These are phyloP conservation scores for Drosophila dives DNA, from an alignment of 2,888 invertebrate genomes.

Conservation along the genomic window DNA sequence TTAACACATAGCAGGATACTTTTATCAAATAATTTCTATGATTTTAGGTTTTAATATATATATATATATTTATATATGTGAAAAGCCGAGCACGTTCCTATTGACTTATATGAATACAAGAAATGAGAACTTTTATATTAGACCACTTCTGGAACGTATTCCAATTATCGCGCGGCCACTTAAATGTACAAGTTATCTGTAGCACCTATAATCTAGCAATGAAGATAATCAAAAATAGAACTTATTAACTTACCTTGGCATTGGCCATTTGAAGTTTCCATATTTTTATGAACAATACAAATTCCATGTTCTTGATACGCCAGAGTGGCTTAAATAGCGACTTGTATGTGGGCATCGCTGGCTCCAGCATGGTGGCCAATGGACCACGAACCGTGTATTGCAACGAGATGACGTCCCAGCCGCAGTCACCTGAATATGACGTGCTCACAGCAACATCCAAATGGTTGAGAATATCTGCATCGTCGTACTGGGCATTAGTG, in stretches of 20 bases:
- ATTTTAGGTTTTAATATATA: not conserved
- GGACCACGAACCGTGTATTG: slow-evolving; percentile 84
- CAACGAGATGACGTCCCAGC: slow-evolving; percentile 84
- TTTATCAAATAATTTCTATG: too few species aligned
- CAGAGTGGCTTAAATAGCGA: slow-evolving; percentile 84
- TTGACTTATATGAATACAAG: not conserved
- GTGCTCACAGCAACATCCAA: slow-evolving; percentile 91
- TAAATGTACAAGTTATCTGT: not conserved
- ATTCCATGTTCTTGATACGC: slow-evolving; percentile 85
- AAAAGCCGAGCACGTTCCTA: not conserved
- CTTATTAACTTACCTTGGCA: slow-evolving; percentile 80
- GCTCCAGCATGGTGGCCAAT: slow-evolving; percentile 84
- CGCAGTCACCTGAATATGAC: slow-evolving; percentile 83
- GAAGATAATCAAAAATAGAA: not conserved
- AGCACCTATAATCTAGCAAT: not conserved
- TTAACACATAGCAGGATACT: not conserved
- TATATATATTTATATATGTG: too few species aligned
- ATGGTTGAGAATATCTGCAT: slow-evolving; percentile 94
- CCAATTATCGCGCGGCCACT: not conserved
- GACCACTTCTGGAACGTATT: not conserved
- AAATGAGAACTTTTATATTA: not conserved
- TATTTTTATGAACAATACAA: slow-evolving; percentile 84
- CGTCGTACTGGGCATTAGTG: slow-evolving; percentile 97
- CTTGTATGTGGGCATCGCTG: slow-evolving; percentile 84
- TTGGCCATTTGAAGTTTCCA: slow-evolving; percentile 85